Evolutionary conservation across 2,113 vertebrate genomes (phyloP), one percentile per base, ranked within the genome.

Genomic region (Apodemus sylvaticus): DNA sequence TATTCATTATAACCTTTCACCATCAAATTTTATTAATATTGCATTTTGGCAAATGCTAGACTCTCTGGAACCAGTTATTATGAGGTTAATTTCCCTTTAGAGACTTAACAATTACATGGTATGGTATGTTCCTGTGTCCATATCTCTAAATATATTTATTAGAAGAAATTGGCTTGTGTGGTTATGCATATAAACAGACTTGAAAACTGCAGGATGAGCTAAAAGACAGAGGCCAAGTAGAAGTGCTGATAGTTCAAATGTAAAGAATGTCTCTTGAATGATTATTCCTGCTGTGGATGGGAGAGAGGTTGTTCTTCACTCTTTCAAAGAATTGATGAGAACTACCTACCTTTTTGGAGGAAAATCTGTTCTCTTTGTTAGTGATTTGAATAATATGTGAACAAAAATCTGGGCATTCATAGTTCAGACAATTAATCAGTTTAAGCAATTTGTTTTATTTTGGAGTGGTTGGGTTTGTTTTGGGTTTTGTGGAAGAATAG

Each of bases 201-300:
- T 5, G 4, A 42, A 73, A 48, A 62, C 17, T 89, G 24, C 11
- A 89, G 39, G 5, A 17, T 81, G 7, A 0, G 4, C 17, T n/a
- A 4, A 34, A 64, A 81, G 36, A 0, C 10, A 10, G n/a, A 3
- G 0, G 1, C 10, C 1, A 4, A 51, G 5, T 1, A 53, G 12
- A 26, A 10, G 86, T 55, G 34, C 20, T 14, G 34, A 4, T n/a
- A 39, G 10, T 12, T 48, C 16, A 42, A 70, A 1, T 10, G 2
- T n/a, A 45, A 58, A 45, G 12, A 29, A 24, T 51, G 1, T 81
- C 58, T 62, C n/a, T 81, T 68, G 85, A 34, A 17, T 64, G 31
- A n/a, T 87, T 17, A 13, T 7, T 83, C 16, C 62, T 16, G 16
- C 1, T 42, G 2, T 68, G 29, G 12, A 34, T 5, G 12, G 2